Conservation (phyloP, 2,797 vertebrate species). For the Galagoides demidoff region DNA sequence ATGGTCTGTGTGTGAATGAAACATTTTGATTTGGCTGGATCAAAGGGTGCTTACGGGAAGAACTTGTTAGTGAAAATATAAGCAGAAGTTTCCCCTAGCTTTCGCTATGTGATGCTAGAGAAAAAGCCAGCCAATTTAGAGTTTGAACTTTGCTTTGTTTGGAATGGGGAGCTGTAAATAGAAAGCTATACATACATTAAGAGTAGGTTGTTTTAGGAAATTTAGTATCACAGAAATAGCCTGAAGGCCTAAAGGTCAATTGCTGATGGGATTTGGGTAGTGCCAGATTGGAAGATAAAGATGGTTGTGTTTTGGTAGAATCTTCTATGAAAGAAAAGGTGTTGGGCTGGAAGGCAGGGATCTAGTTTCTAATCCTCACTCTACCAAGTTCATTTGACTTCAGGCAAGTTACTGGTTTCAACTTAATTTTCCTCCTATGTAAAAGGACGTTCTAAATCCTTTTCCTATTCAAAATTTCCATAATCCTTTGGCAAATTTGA, state of each 20-base stretch:
- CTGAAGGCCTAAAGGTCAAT: neutral
- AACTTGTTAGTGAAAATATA: constrained; percentile 43
- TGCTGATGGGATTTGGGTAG: neutral
- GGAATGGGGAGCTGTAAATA: neutral
- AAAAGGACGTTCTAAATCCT: constrained; percentile 8
- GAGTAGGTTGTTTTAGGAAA: constrained; percentile 15
- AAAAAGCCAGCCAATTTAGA: neutral
- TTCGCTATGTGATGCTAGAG: neutral
- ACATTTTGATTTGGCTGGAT: neutral
- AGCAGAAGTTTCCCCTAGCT: neutral
- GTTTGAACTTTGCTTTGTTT: constrained; percentile 1
- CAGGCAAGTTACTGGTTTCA: constrained; percentile 8
- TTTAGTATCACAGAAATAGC: neutral
- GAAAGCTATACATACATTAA: neutral
- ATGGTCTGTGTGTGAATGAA: neutral
- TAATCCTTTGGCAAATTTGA: constrained; percentile 6
- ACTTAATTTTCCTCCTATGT: neutral
- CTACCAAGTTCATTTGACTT: neutral
- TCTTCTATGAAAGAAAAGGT: neutral
- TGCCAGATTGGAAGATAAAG: neutral
- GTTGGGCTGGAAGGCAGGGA: neutral
- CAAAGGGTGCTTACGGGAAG: neutral
- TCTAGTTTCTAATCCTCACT: constrained; percentile 36
- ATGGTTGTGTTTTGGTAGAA: neutral
- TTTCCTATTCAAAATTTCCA: constrained; percentile 13